Evolutionary conservation across 2,797 vertebrate species (phyloP).

Genomic region (Dermochelys coriacea): DNA sequence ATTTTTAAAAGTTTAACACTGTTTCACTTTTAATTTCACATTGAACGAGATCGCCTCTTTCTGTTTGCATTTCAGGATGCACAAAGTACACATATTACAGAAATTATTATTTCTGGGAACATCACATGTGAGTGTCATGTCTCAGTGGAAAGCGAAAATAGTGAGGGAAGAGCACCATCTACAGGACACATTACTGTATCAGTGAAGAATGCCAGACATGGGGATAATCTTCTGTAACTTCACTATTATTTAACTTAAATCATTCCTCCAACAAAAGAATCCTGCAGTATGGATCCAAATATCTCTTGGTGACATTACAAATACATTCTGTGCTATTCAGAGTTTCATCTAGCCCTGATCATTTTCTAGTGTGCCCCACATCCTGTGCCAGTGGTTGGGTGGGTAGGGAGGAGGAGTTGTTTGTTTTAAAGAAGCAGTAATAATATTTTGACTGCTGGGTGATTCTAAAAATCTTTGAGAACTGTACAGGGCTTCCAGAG

Average conservation of each 20-base stretch:
- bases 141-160: conserved; percentile 23
- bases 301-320: neutral
- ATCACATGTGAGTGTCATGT: neutral
- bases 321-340: neutral
- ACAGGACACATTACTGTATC: neutral
- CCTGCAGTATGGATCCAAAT: neutral
- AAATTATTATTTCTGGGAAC: neutral
- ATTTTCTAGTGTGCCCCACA: neutral
- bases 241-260: neutral
- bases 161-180: conserved; percentile 81
- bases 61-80: conserved; percentile 61
- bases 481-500: neutral
- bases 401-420: neutral
- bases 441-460: neutral
- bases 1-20: conserved; percentile 26
- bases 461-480: neutral
- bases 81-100: conserved; percentile 61
- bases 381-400: neutral
- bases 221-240: rapidly evolving
- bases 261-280: neutral
- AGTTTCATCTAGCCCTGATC: neutral
- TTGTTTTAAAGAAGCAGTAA: neutral
- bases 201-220: rapidly evolving
- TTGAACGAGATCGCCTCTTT: conserved; percentile 60
- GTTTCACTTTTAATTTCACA: conserved; percentile 55